Conservation (phyloP, 2,888 invertebrate genomes). For the Sicus ferrugineus region DNA sequence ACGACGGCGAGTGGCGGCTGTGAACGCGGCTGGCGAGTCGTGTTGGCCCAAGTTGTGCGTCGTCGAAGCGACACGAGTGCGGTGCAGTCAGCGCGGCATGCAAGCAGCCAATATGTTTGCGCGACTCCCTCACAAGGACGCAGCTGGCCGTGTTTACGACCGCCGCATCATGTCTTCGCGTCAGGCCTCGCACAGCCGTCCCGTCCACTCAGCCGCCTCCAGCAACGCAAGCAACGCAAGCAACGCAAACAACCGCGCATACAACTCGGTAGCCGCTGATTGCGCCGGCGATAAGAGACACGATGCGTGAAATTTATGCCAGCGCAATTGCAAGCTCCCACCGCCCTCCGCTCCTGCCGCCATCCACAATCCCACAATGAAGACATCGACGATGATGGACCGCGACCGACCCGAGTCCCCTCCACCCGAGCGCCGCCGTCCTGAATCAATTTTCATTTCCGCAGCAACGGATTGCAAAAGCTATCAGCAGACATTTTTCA, state of each 20-base stretch:
- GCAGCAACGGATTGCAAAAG: too few relatives aligned
- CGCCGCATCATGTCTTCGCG: neutral
- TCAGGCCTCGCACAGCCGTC: neutral
- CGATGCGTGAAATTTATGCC: neutral
- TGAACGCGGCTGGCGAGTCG: neutral
- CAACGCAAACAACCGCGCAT: neutral
- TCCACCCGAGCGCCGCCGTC: too few relatives aligned
- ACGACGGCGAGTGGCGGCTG: too few relatives aligned
- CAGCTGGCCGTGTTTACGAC: neutral
- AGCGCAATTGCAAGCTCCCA: too few relatives aligned
- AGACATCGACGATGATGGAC: too few relatives aligned
- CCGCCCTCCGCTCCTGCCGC: too few relatives aligned
- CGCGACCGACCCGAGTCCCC: too few relatives aligned
- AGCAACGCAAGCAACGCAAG: neutral
- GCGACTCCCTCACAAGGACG: neutral
- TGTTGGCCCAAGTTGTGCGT: neutral
- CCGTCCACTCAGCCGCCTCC: neutral
- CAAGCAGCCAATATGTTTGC: neutral
- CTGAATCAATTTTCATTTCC: too few relatives aligned
- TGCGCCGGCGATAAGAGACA: neutral
- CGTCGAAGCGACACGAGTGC: neutral
- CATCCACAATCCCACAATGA: too few relatives aligned
- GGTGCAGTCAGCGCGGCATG: neutral
- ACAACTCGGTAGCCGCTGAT: neutral
- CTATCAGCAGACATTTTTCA: too few relatives aligned